phyloP scores from a whole-genome alignment of 2,797 vertebrate species.

The Sebastes steindachneri region DNA sequence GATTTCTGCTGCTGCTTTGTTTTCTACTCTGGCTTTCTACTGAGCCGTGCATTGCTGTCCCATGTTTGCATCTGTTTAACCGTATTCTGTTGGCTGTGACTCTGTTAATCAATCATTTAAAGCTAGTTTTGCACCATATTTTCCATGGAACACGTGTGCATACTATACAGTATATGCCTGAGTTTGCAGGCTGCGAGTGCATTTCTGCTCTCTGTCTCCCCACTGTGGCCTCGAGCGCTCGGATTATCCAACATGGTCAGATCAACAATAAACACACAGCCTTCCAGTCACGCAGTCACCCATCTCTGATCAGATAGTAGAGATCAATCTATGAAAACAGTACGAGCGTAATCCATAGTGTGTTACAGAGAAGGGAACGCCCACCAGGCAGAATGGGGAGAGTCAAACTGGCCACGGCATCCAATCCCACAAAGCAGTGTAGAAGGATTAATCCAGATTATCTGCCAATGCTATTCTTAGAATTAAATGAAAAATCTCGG shows the following conservation, averaged over 20 bases:
- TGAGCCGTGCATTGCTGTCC: neutral
- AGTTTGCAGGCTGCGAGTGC: neutral
- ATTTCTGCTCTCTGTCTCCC: constrained; percentile 32
- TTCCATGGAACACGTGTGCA: neutral
- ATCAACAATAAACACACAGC: constrained; percentile 57
- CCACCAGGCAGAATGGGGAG: neutral
- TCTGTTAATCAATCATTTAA: neutral
- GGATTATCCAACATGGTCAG: constrained; percentile 54
- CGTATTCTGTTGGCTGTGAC: neutral
- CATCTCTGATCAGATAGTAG: constrained; percentile 34
- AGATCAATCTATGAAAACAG: constrained; percentile 53
- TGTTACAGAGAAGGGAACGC: constrained; percentile 16
- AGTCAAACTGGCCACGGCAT: neutral
- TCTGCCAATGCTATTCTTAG: constrained; percentile 70
- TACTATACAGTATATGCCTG: neutral
- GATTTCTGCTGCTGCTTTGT: neutral
- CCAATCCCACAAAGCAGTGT: constrained; percentile 57
- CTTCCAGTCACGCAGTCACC: constrained; percentile 52
- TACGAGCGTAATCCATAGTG: constrained; percentile 16
- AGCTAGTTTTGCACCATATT: neutral
- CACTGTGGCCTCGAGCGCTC: constrained; percentile 25
- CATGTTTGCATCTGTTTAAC: constrained; percentile 24
- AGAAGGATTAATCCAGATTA: constrained; percentile 75
- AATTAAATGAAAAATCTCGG: constrained; percentile 62
- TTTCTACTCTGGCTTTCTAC: constrained; percentile 7